A percentile compares a stretch with the other conserved stretches of the same genome.
These are phyloP conservation scores for Synergus laeviventris DNA, from an alignment of 2,888 invertebrate genomes.

Conservation along the genomic window DNA sequence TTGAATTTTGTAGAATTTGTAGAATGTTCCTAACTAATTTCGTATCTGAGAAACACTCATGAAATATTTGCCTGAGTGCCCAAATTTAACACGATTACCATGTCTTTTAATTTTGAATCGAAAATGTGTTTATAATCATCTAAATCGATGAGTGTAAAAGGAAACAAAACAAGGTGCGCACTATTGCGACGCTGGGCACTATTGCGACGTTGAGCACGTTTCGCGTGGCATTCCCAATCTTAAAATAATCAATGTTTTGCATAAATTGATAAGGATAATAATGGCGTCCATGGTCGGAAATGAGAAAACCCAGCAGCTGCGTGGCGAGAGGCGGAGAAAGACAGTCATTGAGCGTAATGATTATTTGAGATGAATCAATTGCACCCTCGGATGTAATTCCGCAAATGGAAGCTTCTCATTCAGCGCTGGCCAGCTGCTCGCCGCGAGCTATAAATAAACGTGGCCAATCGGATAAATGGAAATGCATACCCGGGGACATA, in stretches of 20 bases:
- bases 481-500: constrained; percentile 30
- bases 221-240: not conserved
- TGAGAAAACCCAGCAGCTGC: constrained; percentile 9
- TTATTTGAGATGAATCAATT: constrained; percentile 40
- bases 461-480: constrained; percentile 38
- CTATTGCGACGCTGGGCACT: too few species aligned
- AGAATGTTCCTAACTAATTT: too few species aligned
- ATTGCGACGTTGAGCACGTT: not conserved
- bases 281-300: not conserved
- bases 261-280: not conserved
- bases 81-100: too few species aligned
- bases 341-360: constrained; percentile 38
- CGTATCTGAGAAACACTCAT: too few species aligned
- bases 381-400: constrained; percentile 33
- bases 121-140: too few species aligned
- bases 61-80: too few species aligned
- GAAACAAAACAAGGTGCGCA: too few species aligned
- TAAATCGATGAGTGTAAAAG: too few species aligned
- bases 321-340: constrained; percentile 35
- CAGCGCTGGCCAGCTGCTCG: constrained; percentile 35
- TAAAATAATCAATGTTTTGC: not conserved
- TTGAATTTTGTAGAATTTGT: too few species aligned
- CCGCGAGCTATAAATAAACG: constrained; percentile 39
- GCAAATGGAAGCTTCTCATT: constrained; percentile 39
- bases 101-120: too few species aligned